phyloP scores from a whole-genome alignment of 2,797 vertebrate species.

The Rhyacichthys aspro region DNA sequence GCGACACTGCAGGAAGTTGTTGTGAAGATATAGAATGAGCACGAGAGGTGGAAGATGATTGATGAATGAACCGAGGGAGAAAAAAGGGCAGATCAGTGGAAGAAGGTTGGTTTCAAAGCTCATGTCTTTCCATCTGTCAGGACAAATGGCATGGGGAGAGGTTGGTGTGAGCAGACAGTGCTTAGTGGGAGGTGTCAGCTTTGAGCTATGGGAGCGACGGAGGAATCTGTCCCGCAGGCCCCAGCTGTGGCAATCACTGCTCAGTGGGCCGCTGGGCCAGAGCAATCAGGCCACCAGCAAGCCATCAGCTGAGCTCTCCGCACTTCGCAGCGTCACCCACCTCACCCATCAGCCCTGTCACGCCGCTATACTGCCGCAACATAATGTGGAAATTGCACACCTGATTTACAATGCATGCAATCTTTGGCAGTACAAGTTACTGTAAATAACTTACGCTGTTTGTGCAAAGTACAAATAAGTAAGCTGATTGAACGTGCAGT shows the following conservation, averaged over 20 bases:
- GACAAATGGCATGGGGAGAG: constrained; percentile 70
- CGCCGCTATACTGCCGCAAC: constrained; percentile 36
- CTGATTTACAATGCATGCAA: constrained; percentile 31
- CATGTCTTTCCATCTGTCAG: constrained; percentile 73
- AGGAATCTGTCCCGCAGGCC: constrained; percentile 75
- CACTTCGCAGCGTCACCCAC: constrained; percentile 52
- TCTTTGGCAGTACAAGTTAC: constrained; percentile 6
- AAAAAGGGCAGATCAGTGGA: constrained; percentile 64
- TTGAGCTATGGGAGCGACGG: constrained; percentile 71
- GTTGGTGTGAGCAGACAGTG: constrained; percentile 70
- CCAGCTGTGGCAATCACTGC: constrained; percentile 81
- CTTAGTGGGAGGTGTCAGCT: constrained; percentile 73
- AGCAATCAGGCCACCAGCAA: constrained; percentile 79
- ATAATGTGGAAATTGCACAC: constrained; percentile 45
- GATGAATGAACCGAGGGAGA: constrained; percentile 64
- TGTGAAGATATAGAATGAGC: constrained; percentile 48
- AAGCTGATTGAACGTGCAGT: constrained; percentile 2
- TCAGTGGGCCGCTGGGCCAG: constrained; percentile 74
- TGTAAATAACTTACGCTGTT: constrained; percentile 13
- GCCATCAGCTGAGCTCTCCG: constrained; percentile 79
- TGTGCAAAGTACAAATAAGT: constrained; percentile 7
- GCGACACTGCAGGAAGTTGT: constrained; percentile 10
- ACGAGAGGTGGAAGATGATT: constrained; percentile 61
- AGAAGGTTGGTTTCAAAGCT: constrained; percentile 67
- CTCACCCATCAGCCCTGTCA: constrained; percentile 49